Base-by-base conservation (phyloP, 2,888 invertebrate species). In the Zygogramma bicolorata region DNA sequence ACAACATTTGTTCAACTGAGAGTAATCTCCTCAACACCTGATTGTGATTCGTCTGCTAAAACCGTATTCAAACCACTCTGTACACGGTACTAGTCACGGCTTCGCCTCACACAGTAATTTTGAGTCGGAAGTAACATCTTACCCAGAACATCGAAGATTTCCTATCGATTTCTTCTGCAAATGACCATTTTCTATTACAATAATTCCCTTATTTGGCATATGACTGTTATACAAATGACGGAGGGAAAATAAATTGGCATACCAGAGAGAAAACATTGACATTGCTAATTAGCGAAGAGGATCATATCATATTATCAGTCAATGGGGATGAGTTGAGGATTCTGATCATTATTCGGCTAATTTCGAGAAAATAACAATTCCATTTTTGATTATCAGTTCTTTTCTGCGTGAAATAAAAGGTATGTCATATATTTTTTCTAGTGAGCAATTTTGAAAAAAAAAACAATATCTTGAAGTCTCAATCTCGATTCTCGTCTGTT, bases 91-190 rank as follows among this genome's bases (percentile, higher is more conserved):
- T 7, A 38, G n/a, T 13, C 22, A 53, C 22, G 53, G 25, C 53
- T 25, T 25, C 20, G 8, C 25, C 10, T 62, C 27, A 62, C 62
- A 34, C 8, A 42, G 40, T 25, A 46, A 29, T 29, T 63, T 29
- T 63, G 8, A 46, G 46, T 46, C 27, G 63, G 63, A 63, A 63
- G 62, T 63, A 29, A 46, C 13, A 46, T 27, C 27, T 63, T 25
- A 7, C 46, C 18, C 20, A 46, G 46, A 46, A 61, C 38, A 29
- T 13, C 38, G 27, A 27, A 25, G 53, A 67, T 40, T 27, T 67
- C 46, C 40, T 29, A 42, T 42, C 67, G 67, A 58, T 67, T 67
- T 67, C 67, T 66, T 66, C 40, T 59, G 38, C 42, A 42, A 59
- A 67, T 29, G 42, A 59, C 34, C 38, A 59, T 67, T 67, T 67